A percentile compares a stretch with the other conserved stretches of the same genome.
phyloP scores from a whole-genome alignment of 2,113 vertebrate species.

The Micromys minutus region DNA sequence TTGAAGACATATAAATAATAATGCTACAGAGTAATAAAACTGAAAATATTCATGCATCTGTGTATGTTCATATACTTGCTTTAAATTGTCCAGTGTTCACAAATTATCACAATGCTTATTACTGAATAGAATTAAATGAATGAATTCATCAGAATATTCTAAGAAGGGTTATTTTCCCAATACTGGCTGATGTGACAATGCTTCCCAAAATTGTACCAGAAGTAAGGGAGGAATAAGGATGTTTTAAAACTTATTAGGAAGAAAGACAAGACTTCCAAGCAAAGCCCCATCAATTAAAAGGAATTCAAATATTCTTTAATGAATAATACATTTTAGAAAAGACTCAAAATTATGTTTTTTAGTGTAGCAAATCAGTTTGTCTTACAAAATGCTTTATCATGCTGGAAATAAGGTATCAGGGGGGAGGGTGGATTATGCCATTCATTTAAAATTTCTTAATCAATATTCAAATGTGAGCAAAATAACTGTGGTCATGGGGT shows the following conservation, averaged over 20 bases:
- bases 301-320: conserved; percentile 29
- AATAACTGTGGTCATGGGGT: background rate
- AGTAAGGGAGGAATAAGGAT: background rate
- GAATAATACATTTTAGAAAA: background rate
- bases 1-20: conserved; percentile 15
- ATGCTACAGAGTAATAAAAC: background rate
- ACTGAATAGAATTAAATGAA: background rate
- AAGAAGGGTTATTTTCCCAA: conserved; percentile 27
- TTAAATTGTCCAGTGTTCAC: background rate
- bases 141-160: background rate
- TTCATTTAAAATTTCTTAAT: background rate
- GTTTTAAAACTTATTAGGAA: background rate
- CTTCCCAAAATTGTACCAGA: background rate
- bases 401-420: background rate
- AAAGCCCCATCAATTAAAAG: background rate
- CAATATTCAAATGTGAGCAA: background rate
- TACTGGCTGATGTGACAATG: background rate
- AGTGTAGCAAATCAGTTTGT: background rate
- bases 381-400: background rate
- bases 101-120: background rate
- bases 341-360: background rate
- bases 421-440: background rate
- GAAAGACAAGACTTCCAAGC: background rate
- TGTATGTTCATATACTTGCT: background rate
- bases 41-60: background rate